A percentile compares a stretch with the other conserved stretches of the same genome.
Conservation (phyloP, 2,888 invertebrate genomes). For the Syrphus vitripennis region DNA sequence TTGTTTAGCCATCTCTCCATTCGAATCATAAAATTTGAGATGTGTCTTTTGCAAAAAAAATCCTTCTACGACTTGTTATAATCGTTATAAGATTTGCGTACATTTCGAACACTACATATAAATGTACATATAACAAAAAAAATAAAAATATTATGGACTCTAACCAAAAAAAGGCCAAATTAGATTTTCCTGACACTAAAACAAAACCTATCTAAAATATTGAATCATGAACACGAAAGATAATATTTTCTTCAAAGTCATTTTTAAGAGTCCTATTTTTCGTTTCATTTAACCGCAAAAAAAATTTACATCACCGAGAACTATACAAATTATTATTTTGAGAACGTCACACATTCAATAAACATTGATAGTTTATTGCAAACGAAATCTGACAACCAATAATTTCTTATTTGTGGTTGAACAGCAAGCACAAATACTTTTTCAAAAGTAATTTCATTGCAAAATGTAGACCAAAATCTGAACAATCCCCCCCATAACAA, state of each 20-base stretch:
- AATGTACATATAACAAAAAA: no score
- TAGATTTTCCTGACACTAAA: neutral
- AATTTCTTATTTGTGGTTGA: constrained; percentile 43
- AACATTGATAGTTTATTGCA: constrained; percentile 57
- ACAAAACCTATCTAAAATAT: neutral
- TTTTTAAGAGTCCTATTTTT: neutral
- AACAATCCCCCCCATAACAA: constrained; percentile 38
- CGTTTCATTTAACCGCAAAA: neutral
- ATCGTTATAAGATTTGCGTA: no score
- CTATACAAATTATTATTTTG: constrained; percentile 40
- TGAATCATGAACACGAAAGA: neutral
- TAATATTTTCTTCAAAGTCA: neutral
- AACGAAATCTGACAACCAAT: constrained; percentile 50
- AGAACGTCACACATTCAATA: constrained; percentile 60
- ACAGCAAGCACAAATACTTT: constrained; percentile 11
- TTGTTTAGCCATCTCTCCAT: no score
- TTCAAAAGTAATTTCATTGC: constrained; percentile 45
- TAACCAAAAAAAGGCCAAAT: no score
- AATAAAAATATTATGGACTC: no score
- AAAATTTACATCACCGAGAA: neutral
- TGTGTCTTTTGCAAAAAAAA: no score
- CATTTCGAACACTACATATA: no score
- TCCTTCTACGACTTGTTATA: no score
- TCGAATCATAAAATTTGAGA: no score
- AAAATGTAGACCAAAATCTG: constrained; percentile 43